Conservation (phyloP, 2,797 vertebrate species). For the Lepidocolaptes lacrymiger region DNA sequence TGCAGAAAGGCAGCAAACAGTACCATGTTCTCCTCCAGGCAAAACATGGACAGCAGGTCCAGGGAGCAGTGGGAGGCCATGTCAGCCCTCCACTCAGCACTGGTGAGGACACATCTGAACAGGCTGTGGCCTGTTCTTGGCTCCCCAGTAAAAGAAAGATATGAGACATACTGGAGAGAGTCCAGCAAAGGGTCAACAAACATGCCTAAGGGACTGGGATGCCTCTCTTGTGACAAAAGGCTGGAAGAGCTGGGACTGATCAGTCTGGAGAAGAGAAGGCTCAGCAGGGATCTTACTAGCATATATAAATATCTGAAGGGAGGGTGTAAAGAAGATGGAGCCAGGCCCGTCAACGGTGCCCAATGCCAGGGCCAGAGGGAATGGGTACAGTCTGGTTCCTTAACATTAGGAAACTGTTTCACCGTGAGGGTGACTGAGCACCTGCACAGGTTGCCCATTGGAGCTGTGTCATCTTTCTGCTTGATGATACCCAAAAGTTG, state of each 20-base stretch:
- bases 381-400: not conserved
- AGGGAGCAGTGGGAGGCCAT: not conserved
- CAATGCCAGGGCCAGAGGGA: not conserved
- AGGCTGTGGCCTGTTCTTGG: not conserved
- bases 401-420: not conserved
- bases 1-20: not conserved
- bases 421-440: not conserved
- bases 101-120: not conserved
- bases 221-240: not conserved
- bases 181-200: not conserved
- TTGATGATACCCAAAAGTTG: not conserved
- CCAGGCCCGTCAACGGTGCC: not conserved
- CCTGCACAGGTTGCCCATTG: not conserved
- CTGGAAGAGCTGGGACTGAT: not conserved
- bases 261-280: not conserved
- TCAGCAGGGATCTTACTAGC: not conserved
- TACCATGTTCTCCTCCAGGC: not conserved
- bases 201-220: not conserved
- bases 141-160: not conserved
- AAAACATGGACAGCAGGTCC: fast-evolving
- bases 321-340: not conserved
- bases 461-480: not conserved
- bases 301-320: not conserved
- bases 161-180: not conserved
- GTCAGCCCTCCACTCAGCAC: not conserved